phyloP scores from a whole-genome alignment of 2,797 vertebrate species.

The Phyllotis vaccarum region DNA sequence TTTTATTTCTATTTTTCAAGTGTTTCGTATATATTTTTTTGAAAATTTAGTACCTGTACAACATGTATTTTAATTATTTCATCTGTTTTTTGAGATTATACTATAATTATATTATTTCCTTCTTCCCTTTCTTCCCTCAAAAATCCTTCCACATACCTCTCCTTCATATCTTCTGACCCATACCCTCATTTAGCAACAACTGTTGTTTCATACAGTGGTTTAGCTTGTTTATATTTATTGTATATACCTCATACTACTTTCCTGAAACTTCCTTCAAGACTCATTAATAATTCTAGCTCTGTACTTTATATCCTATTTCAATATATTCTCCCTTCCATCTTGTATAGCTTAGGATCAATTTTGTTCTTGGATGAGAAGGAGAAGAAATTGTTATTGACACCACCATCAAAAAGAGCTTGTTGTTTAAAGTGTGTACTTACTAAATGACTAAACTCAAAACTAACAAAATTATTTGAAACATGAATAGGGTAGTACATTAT shows the following conservation, averaged over 20 bases:
- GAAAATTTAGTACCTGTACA: neutral
- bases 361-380: neutral
- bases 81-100: neutral
- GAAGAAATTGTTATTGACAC: neutral
- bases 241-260: neutral
- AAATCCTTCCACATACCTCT: neutral
- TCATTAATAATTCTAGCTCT: neutral
- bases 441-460: neutral
- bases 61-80: neutral
- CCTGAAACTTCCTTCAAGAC: neutral
- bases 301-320: too few species aligned
- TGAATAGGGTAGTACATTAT: neutral
- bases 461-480: neutral
- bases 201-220: neutral
- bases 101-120: neutral
- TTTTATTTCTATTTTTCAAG: neutral
- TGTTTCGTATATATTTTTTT: neutral
- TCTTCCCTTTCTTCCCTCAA: neutral
- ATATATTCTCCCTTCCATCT: neutral
- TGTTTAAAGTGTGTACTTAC: neutral
- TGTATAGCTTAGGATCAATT: neutral
- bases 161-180: neutral
- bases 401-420: neutral
- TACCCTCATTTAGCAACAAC: neutral
- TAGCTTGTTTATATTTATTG: neutral